Percentiles rank a stretch among this genome's conserved stretches.
These are phyloP conservation scores for Netelia inedita DNA, from an alignment of 2,888 invertebrate species.

Conservation along the genomic window DNA sequence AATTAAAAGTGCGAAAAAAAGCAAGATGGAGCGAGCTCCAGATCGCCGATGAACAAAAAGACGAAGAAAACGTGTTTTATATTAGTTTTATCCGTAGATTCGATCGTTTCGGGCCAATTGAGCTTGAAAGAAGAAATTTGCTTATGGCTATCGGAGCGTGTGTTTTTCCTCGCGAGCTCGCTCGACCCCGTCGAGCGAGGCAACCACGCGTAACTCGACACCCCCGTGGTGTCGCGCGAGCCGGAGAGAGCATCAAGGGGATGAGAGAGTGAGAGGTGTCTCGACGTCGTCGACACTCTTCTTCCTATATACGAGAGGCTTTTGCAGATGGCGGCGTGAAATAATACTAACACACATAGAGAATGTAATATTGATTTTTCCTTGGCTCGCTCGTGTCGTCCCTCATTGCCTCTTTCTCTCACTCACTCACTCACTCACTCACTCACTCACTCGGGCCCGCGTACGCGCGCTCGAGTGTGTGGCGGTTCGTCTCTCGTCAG, in stretches of 20 bases:
- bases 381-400: conserved; percentile 64
- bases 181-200: conserved; percentile 58
- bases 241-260: conserved; percentile 39
- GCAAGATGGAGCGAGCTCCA: too few relatives aligned
- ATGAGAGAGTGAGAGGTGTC: conserved; percentile 35
- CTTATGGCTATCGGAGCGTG: conserved; percentile 62
- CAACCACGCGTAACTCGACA: conserved; percentile 66
- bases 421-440: neutral
- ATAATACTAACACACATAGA: conserved; percentile 81
- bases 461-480: conserved; percentile 15
- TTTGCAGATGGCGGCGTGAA: conserved; percentile 72
- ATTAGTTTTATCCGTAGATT: conserved; percentile 30
- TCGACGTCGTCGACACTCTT: conserved; percentile 58
- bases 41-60: too few relatives aligned
- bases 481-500: conserved; percentile 59
- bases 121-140: conserved; percentile 66
- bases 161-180: conserved; percentile 42
- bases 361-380: conserved; percentile 79
- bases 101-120: conserved; percentile 62
- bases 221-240: conserved; percentile 44
- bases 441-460: too few relatives aligned
- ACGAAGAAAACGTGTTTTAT: neutral
- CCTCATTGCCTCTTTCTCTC: conserved; percentile 35
- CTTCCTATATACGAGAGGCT: conserved; percentile 57
- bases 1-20: too few relatives aligned